These are phyloP conservation scores for Tachysurus vachellii DNA, from an alignment of 2,113 vertebrate genomes.

Conservation along the genomic window DNA sequence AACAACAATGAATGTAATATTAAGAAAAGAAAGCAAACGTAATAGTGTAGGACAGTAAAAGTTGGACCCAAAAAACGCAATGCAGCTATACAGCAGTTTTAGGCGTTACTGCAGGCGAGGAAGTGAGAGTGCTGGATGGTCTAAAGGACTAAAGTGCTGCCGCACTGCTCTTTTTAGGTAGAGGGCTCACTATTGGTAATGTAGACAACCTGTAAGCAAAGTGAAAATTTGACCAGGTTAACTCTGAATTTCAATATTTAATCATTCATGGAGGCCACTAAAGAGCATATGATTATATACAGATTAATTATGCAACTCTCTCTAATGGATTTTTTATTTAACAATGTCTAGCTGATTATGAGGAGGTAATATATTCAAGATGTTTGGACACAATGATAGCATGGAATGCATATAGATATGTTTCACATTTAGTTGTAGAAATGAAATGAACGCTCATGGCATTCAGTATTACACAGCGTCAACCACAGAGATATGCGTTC, in stretches of 20 bases:
- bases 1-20: not conserved
- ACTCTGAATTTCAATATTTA: not conserved
- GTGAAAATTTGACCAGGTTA: not conserved
- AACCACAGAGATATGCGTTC: constrained; percentile 26
- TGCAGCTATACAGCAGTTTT: not conserved
- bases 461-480: not conserved
- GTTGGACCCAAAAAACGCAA: not conserved
- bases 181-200: not conserved
- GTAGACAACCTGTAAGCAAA: not conserved
- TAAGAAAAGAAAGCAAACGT: not conserved
- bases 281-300: not conserved
- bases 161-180: not conserved
- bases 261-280: too few relatives aligned
- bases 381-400: not conserved
- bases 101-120: not conserved
- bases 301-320: not conserved
- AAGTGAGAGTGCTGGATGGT: not conserved
- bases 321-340: not conserved
- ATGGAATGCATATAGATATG: constrained; percentile 18
- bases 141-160: not conserved
- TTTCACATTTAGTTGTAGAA: constrained; percentile 1
- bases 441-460: not conserved
- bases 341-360: not conserved
- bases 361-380: not conserved
- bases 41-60: not conserved